Evolutionary conservation across 2,888 invertebrate genomes (phyloP), one percentile per base, ranked within the genome.

Genomic region (Noctua janthe): DNA sequence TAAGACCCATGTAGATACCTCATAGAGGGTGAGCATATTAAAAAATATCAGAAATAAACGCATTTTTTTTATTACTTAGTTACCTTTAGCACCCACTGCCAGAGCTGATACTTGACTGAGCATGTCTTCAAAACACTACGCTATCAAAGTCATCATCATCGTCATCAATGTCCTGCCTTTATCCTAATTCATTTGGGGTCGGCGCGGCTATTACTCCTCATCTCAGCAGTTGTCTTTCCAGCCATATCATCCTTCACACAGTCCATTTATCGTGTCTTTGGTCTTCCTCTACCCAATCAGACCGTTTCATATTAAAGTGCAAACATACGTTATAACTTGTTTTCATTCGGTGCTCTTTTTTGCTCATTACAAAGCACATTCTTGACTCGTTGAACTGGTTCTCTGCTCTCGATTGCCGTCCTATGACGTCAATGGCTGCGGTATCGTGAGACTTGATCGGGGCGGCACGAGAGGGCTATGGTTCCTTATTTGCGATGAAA

Each of bases 401-500:
- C 20, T 76, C 11, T 71, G 76, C 39, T 78, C 78, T 76, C 39
- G 29, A 74, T 64, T 71, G 8, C 47, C 13, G 64, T 17, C 8
- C 2, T 39, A 35, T 85, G 85, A 85, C 86, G 85, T 85, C 85
- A 85, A 85, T 76, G 69, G 13, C 10, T 20, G 39, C 35, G 51
- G 56, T 78, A 74, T 74, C 82, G 20, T 54, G 23, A 17, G 54
- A 54, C 75, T n/a, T 47, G 15, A 67, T 75, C 71, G 13, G 23
- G 47, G 51, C 29, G 39, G n/a, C 56, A 49, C n/a, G 3, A 78
- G 70, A 74, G 76, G 86, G 23, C 17, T 20, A 43, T 6, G 5
- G 11, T 15, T 67, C 11, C 20, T 35, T 4, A 78, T 67, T 67
- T 62, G 39, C 10, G 71, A 67, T 64, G 43, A 10, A 67, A 72